Evolutionary conservation across 2,797 vertebrate genomes (phyloP).

Genomic region (Urosaurus nigricauda): DNA sequence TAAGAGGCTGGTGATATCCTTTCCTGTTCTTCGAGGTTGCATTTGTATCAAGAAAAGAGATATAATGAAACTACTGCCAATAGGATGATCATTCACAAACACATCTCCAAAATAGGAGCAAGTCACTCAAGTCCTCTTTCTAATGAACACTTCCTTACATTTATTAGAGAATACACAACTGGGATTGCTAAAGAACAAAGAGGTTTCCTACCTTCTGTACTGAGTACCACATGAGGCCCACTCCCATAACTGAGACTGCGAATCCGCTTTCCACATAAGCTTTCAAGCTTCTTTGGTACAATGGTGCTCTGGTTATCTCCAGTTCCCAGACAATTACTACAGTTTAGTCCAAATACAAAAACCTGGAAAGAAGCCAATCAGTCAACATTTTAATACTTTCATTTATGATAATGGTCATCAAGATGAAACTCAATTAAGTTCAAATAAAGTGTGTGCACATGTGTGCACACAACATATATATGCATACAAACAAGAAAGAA

Average conservation of each 20-base stretch:
- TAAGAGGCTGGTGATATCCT: neutral
- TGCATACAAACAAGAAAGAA: too few species aligned
- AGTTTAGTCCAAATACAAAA: slow-evolving; percentile 94
- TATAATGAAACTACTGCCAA: neutral
- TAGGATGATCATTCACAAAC: neutral
- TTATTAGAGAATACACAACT: slow-evolving; percentile 25
- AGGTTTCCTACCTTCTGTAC: slow-evolving; percentile 88
- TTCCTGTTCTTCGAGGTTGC: neutral
- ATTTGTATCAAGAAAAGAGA: neutral
- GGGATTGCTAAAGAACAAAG: slow-evolving; percentile 23
- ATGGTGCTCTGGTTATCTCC: slow-evolving; percentile 95
- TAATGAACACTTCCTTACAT: neutral
- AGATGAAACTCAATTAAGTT: neutral
- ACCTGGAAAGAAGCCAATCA: slow-evolving; percentile 81
- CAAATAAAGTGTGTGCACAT: too few species aligned
- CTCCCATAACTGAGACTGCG: slow-evolving; percentile 93
- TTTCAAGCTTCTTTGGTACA: slow-evolving; percentile 92
- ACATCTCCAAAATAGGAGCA: neutral
- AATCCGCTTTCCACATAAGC: slow-evolving; percentile 92
- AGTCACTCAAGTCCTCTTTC: neutral
- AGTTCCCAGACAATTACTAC: slow-evolving; percentile 95
- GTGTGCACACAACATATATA: too few species aligned
- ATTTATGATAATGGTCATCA: neutral
- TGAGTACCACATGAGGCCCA: slow-evolving; percentile 92
- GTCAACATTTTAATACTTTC: slow-evolving; percentile 1